Percentiles rank a stretch among this genome's conserved stretches.
Conservation (phyloP, 2,113 vertebrate species). For the Propithecus coquereli region DNA sequence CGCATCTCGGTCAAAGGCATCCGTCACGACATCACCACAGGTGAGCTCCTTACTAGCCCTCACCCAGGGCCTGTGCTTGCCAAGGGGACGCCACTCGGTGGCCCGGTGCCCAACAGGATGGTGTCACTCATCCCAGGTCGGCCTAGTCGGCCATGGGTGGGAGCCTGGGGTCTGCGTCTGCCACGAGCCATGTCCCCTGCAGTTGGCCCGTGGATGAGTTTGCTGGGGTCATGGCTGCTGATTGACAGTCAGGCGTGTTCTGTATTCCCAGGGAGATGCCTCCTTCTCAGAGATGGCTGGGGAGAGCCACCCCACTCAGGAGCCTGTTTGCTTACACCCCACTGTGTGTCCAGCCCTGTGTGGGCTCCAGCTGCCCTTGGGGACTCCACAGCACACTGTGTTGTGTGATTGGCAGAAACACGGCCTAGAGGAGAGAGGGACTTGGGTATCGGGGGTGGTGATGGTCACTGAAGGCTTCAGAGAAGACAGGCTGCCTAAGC, state of each 20-base stretch:
- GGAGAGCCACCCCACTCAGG: fast-evolving
- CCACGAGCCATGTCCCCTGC: not conserved
- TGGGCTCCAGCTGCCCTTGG: not conserved
- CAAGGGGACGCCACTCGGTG: not conserved
- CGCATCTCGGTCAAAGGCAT: slow-evolving; percentile 90
- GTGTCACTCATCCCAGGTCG: fast-evolving
- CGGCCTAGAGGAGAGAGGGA: not conserved
- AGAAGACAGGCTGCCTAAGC: not conserved
- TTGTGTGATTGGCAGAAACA: fast-evolving
- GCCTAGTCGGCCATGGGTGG: fast-evolving
- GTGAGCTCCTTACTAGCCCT: slow-evolving; percentile 75
- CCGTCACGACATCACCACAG: slow-evolving; percentile 92
- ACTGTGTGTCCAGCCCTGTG: not conserved
- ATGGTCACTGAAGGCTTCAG: not conserved
- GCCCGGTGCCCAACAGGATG: fast-evolving
- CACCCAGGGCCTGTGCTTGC: fast-evolving
- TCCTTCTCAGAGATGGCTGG: not conserved
- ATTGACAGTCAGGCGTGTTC: fast-evolving
- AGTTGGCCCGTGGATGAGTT: fast-evolving
- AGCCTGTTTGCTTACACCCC: fast-evolving
- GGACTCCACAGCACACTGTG: fast-evolving
- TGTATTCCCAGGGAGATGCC: not conserved
- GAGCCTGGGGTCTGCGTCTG: not conserved
- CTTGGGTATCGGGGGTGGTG: not conserved
- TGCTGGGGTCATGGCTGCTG: fast-evolving